phyloP scores from a whole-genome alignment of 2,113 vertebrate genomes.

The Harpagus bidentatus region DNA sequence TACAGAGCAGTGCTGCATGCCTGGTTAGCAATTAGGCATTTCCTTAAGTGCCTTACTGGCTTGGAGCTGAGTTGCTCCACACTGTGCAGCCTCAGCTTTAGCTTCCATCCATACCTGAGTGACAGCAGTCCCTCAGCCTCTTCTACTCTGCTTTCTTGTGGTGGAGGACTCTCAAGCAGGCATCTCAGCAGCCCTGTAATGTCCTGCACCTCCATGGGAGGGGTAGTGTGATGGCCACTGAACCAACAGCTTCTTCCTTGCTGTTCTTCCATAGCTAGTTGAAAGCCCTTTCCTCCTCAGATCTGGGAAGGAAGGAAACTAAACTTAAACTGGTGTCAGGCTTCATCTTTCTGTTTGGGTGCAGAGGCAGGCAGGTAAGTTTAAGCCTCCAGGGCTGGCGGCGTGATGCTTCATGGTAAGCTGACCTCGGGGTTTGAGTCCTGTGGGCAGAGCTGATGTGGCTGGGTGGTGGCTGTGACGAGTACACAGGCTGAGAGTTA shows the following conservation, averaged over 20 bases:
- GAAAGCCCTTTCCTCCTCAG: neutral
- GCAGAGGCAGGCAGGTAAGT: neutral
- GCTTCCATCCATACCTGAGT: neutral
- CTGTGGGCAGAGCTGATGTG: neutral
- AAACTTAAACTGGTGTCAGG: neutral
- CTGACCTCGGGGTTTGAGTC: neutral
- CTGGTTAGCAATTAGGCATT: neutral
- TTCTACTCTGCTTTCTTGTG: neutral
- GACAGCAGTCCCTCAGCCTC: neutral
- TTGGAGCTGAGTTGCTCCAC: neutral
- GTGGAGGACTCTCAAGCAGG: neutral
- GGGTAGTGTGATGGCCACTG: accelerated
- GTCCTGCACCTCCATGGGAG: accelerated
- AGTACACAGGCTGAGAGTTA: accelerated
- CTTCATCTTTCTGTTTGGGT: neutral
- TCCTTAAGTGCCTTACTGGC: neutral
- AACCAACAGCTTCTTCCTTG: neutral
- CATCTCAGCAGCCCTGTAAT: neutral
- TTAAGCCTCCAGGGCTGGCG: neutral
- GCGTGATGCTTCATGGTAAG: accelerated
- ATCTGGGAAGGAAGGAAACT: neutral
- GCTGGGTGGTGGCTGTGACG: neutral
- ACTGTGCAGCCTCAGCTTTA: neutral
- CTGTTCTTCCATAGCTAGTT: neutral
- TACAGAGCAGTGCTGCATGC: neutral